These are phyloP conservation scores for Centruroides vittatus DNA, from an alignment of 1,140 invertebrate genomes.

Conservation along the genomic window DNA sequence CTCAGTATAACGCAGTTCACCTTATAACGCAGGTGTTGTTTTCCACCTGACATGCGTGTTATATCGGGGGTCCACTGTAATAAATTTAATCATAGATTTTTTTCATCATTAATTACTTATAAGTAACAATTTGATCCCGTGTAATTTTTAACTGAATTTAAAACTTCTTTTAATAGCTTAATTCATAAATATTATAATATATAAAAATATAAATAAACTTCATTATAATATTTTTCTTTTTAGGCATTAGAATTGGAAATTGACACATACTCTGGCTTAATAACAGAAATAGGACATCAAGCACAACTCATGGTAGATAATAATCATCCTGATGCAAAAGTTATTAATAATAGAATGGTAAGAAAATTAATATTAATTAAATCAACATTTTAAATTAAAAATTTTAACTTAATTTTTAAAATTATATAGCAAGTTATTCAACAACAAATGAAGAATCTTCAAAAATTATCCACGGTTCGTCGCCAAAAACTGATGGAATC, in stretches of 20 bases:
- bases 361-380: not conserved
- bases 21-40: no score
- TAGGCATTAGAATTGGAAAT: slow-evolving; percentile 78
- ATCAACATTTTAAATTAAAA: not conserved
- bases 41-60: no score
- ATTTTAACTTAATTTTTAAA: not conserved
- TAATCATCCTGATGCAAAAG: slow-evolving; percentile 56
- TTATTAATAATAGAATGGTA: slow-evolving; percentile 57
- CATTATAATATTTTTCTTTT: slow-evolving; percentile 9
- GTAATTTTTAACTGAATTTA: no score
- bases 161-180: no score
- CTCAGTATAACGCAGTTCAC: no score
- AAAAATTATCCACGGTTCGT: slow-evolving; percentile 59
- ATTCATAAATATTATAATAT: no score
- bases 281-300: slow-evolving; percentile 78
- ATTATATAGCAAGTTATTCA: slow-evolving; percentile 29
- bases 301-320: slow-evolving; percentile 57
- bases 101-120: no score
- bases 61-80: no score
- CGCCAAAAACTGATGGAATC: slow-evolving; percentile 78
- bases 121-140: no score
- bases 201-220: no score
- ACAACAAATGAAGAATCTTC: slow-evolving; percentile 63
- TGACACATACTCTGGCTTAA: slow-evolving; percentile 82
- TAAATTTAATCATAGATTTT: no score